Conservation (phyloP, 2,888 invertebrate species). For the Protodeltote pygarga region DNA sequence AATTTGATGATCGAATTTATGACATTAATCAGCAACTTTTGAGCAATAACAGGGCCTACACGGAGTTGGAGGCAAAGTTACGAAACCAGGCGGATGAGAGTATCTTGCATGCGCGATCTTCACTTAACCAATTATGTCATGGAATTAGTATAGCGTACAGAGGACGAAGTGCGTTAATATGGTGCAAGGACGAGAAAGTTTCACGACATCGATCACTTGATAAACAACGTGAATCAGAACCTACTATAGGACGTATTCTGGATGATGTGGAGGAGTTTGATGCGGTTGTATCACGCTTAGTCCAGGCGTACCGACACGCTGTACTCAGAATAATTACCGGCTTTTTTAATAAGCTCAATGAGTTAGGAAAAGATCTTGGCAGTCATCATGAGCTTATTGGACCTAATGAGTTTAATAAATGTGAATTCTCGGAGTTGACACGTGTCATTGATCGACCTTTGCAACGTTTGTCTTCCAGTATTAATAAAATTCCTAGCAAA, state of each 20-base stretch:
- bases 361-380: constrained; percentile 59
- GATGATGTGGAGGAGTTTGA: constrained; percentile 56
- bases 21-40: constrained; percentile 76
- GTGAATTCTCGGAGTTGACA: constrained; percentile 47
- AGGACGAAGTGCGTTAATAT: constrained; percentile 51
- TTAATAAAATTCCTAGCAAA: constrained; percentile 31
- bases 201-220: constrained; percentile 40
- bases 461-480: constrained; percentile 41
- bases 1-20: constrained; percentile 73
- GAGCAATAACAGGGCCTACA: constrained; percentile 71
- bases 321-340: constrained; percentile 58
- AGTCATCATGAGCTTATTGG: constrained; percentile 35
- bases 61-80: constrained; percentile 68
- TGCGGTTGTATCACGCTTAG: constrained; percentile 55
- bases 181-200: constrained; percentile 39
- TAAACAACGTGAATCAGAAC: constrained; percentile 21
- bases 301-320: constrained; percentile 65
- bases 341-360: constrained; percentile 58
- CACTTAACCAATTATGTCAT: constrained; percentile 66
- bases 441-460: constrained; percentile 53
- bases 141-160: constrained; percentile 47
- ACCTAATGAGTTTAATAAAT: background rate
- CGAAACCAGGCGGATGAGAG: constrained; percentile 62
- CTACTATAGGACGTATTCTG: constrained; percentile 40
- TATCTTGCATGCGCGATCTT: constrained; percentile 57